These are phyloP conservation scores for Bombylius discolor DNA, from an alignment of 2,888 invertebrate species.

Conservation along the genomic window DNA sequence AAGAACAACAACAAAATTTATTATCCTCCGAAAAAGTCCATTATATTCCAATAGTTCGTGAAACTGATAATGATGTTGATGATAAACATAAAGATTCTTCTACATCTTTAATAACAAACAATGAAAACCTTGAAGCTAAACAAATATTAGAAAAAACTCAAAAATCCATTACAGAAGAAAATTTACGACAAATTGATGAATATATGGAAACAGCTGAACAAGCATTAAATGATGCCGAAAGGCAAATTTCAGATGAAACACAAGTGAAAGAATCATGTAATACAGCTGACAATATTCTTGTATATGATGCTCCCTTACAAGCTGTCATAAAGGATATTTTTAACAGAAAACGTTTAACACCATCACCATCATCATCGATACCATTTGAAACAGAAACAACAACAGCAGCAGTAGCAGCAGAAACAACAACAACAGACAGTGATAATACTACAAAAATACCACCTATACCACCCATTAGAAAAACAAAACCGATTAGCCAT, in stretches of 20 bases:
- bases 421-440: no score
- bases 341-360: conserved; percentile 18
- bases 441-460: not conserved
- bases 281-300: conserved; percentile 10
- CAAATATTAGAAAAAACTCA: not conserved
- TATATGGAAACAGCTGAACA: conserved; percentile 33
- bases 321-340: conserved; percentile 24
- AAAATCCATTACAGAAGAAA: conserved; percentile 15
- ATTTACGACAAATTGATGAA: conserved; percentile 31
- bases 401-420: no score
- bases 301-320: conserved; percentile 26
- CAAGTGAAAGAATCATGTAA: not conserved
- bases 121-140: not conserved
- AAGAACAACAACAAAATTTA: no score
- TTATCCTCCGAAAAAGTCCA: no score
- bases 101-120: not conserved
- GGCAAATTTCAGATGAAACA: conserved; percentile 1
- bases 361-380: conserved; percentile 1
- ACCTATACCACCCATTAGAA: not conserved
- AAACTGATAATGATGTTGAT: not conserved
- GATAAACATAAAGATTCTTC: not conserved
- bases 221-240: conserved; percentile 20
- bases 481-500: conserved; percentile 1
- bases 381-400: not conserved
- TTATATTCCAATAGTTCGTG: not conserved